Conservation (phyloP, 2,113 vertebrate species). For the Montifringilla adamsi region DNA sequence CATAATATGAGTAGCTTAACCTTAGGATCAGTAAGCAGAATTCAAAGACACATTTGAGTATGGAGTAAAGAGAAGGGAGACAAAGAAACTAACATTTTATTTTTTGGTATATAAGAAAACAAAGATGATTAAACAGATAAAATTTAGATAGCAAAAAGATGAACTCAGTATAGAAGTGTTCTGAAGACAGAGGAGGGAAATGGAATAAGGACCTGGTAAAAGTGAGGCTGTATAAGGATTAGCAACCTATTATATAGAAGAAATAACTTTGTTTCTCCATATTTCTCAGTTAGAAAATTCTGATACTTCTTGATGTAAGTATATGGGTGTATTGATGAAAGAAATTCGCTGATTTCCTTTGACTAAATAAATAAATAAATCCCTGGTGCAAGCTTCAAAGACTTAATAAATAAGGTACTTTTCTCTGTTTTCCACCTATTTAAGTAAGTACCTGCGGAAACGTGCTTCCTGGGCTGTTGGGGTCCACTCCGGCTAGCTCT, state of each 20-base stretch:
- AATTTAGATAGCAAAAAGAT: background rate
- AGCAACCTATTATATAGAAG: background rate
- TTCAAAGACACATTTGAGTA: background rate
- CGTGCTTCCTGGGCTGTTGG: too few species aligned
- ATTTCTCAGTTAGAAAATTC: background rate
- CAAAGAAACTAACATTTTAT: background rate
- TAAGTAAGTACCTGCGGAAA: background rate
- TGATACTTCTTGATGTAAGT: background rate
- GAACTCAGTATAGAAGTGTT: background rate
- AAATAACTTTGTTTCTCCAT: background rate
- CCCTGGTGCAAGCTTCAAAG: background rate
- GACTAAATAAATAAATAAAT: background rate
- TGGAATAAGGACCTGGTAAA: background rate
- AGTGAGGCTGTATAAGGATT: background rate
- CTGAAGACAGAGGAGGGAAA: background rate
- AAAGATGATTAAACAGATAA: background rate
- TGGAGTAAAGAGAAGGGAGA: background rate
- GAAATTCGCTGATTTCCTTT: background rate
- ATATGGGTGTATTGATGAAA: background rate
- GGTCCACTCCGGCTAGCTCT: too few species aligned
- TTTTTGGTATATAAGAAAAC: background rate
- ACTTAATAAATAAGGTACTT: accelerated
- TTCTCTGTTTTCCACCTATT: background rate
- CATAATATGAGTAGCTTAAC: background rate
- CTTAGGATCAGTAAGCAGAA: background rate